Evolutionary conservation across 2,888 invertebrate species (phyloP).

Genomic region (Drosophila pegasa): DNA sequence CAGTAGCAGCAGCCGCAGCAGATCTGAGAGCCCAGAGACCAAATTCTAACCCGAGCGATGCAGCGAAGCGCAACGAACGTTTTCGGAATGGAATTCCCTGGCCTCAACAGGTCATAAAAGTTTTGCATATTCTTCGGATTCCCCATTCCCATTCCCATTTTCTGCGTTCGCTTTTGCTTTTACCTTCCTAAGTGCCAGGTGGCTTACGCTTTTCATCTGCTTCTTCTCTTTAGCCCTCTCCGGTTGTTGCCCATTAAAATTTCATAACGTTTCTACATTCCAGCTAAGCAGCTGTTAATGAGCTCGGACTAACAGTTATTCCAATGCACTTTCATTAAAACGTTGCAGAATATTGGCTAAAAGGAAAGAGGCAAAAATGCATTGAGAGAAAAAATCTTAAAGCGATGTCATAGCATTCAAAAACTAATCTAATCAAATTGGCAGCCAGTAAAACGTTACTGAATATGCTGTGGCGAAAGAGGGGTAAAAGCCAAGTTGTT

Average conservation of each 20-base stretch:
- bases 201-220: constrained; percentile 10
- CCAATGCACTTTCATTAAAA: background rate
- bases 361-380: background rate
- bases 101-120: constrained; percentile 26
- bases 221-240: background rate
- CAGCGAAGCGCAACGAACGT: constrained; percentile 39
- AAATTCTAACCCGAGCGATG: constrained; percentile 27
- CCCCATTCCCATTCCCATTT: background rate
- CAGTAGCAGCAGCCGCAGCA: background rate
- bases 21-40: background rate
- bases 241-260: background rate
- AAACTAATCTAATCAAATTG: too few species aligned
- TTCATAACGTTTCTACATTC: background rate
- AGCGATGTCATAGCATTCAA: too few species aligned
- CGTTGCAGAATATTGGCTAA: background rate
- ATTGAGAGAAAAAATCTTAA: too few species aligned
- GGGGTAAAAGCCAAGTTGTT: too few species aligned
- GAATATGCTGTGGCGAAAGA: too few species aligned
- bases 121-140: constrained; percentile 20
- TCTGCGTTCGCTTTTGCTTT: background rate
- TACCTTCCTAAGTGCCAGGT: constrained; percentile 29
- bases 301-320: too few species aligned
- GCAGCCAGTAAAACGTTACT: constrained; percentile 2
- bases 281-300: background rate
- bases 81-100: constrained; percentile 12